Percentiles rank a stretch among this genome's conserved stretches.
phyloP scores from a whole-genome alignment of 2,888 invertebrate genomes.

The Eledona agricola region DNA sequence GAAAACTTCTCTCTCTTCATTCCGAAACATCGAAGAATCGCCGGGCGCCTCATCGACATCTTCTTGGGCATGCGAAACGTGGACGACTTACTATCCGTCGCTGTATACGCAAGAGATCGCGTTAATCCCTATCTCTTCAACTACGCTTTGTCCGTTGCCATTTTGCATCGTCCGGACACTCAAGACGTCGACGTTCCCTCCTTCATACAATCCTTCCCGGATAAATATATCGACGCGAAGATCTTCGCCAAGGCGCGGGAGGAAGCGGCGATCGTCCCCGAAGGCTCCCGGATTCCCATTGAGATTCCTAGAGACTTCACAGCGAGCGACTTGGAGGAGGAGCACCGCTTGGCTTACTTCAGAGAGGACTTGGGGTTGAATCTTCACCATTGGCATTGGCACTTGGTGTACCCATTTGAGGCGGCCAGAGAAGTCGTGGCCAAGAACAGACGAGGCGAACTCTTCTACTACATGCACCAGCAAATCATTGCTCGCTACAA shows the following conservation, averaged over 20 bases:
- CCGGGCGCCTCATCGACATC: constrained; percentile 73
- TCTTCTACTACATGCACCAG: constrained; percentile 84
- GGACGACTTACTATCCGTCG: constrained; percentile 76
- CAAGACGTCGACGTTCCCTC: constrained; percentile 76
- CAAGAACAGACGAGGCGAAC: constrained; percentile 80
- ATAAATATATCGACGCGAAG: constrained; percentile 81
- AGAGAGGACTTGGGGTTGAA: constrained; percentile 87
- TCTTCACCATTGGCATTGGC: constrained; percentile 93
- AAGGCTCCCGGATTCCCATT: constrained; percentile 68
- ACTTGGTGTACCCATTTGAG: constrained; percentile 84
- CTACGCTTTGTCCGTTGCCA: constrained; percentile 79
- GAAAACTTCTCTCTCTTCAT: constrained; percentile 79
- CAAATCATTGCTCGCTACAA: constrained; percentile 76
- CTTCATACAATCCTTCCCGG: constrained; percentile 81
- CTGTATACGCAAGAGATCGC: constrained; percentile 75
- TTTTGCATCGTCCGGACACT: constrained; percentile 78
- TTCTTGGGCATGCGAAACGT: constrained; percentile 76
- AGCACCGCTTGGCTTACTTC: constrained; percentile 85
- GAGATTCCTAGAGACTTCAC: constrained; percentile 79
- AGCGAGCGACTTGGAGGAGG: constrained; percentile 76
- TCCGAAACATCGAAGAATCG: constrained; percentile 75
- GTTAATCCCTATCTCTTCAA: constrained; percentile 84
- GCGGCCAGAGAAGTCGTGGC: constrained; percentile 70
- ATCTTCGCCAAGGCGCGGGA: constrained; percentile 76
- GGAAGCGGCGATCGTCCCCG: constrained; percentile 70